A percentile compares a stretch with the other conserved stretches of the same genome.
phyloP scores from a whole-genome alignment of 30 jellyfish, hydroid and myxozoan species.

The Cassiopea xamachana region DNA sequence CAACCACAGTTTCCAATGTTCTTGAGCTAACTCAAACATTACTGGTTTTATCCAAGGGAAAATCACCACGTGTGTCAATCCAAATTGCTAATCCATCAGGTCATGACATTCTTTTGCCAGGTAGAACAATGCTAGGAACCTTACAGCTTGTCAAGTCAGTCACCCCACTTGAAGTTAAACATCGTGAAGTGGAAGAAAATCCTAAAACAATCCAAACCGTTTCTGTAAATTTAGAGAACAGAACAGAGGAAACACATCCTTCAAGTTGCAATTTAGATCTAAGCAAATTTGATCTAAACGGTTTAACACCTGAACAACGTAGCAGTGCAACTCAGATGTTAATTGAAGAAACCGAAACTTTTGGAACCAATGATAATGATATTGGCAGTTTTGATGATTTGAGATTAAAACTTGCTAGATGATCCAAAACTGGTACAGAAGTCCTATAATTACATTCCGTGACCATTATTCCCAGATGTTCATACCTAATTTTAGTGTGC shows the following conservation, averaged over 20 bases:
- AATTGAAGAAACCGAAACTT: conserved; percentile 9
- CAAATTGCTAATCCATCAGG: neutral
- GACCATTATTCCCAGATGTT: conserved; percentile 33
- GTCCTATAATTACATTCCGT: conserved; percentile 35
- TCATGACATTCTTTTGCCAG: neutral
- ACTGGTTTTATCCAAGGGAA: conserved; percentile 4
- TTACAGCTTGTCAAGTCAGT: conserved; percentile 11
- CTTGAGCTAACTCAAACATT: conserved; percentile 3
- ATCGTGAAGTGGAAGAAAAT: neutral
- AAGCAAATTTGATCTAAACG: conserved; percentile 1
- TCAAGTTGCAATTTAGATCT: neutral
- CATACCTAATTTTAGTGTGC: no score
- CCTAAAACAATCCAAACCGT: neutral
- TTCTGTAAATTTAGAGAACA: neutral
- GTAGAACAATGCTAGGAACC: conserved; percentile 14
- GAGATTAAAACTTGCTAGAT: conserved; percentile 3
- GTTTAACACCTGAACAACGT: conserved; percentile 16
- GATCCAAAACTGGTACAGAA: conserved; percentile 54
- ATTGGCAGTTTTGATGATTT: conserved; percentile 35
- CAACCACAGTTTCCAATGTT: neutral
- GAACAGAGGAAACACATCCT: neutral
- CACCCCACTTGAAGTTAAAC: conserved; percentile 16
- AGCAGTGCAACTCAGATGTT: conserved; percentile 14
- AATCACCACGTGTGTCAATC: conserved; percentile 7
- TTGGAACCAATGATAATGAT: conserved; percentile 10